Base-by-base conservation (phyloP, 2,113 vertebrate species). In the Delphinapterus leucas region DNA sequence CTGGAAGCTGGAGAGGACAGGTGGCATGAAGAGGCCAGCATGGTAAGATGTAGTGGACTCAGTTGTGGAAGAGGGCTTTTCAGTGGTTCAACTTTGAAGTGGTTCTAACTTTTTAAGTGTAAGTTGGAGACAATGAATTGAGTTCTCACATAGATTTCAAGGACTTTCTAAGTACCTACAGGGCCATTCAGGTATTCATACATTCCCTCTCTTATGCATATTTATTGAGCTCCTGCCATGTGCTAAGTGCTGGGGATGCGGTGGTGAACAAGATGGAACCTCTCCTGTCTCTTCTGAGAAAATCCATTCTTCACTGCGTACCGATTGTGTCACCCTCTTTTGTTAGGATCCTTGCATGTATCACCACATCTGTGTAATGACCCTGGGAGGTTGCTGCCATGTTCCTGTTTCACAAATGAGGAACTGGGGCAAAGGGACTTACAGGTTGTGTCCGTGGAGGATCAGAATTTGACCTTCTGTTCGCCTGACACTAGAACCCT, bases 141-240 rank as follows among this genome's bases (percentile, higher is more conserved):
- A 67, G n/a, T 87, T 95, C 26, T 67, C 67, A 76, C n/a, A 61
- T n/a, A 76, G 73, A 70, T 81, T 95, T 94, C 90, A 96, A 96
- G 60, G 87, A 68, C 47, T 86, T 88, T 89, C 93, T 83, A 18
- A 89, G 55, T 33, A 76, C 73, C 26, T 76, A 28, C 44, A 83
- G 38, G 68, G 38, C 28, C 55, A 70, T 38, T 58, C 63, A 44
- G 28, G 28, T 41, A 7, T 23, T 86, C 26, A 14, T 63, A 31
- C 25, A 81, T 88, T 85, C 25, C 28, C 33, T 44, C 33, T 20
- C n/a, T 87, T 81, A 38, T 20, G 92, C 20, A 4, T 85, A 55
- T 76, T 74, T 68, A 31, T 58, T 49, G 23, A 49, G 61, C 31
- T 58, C 67, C 60, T 60, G 55, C n/a, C 5, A 9, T 44, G 18